These are phyloP conservation scores for Lophotriccus pileatus DNA, from an alignment of 2,797 vertebrate species.

Conservation along the genomic window DNA sequence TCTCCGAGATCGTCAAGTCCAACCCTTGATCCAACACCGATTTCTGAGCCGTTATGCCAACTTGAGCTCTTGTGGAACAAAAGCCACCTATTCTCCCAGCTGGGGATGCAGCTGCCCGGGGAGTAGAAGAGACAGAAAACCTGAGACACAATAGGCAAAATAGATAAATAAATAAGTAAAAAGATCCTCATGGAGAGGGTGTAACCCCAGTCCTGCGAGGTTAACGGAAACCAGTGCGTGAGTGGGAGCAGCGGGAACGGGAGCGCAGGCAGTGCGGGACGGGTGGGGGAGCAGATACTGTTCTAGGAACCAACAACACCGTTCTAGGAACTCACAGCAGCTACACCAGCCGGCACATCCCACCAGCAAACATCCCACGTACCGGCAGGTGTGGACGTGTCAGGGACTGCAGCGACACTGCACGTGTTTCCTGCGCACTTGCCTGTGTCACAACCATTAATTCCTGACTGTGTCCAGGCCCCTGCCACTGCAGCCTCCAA, in stretches of 20 bases:
- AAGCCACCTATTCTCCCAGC: background rate
- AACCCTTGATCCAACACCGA: too few relatives aligned
- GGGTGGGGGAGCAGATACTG: background rate
- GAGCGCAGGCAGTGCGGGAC: fast-evolving
- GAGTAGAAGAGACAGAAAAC: background rate
- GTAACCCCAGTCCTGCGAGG: background rate
- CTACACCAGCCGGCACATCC: fast-evolving
- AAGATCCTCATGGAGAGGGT: background rate
- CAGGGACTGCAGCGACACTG: background rate
- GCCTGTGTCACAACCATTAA: too few relatives aligned
- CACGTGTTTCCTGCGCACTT: background rate
- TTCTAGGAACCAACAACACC: background rate
- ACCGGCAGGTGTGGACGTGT: fast-evolving
- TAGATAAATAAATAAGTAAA: too few relatives aligned
- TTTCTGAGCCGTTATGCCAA: background rate
- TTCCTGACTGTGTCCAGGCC: too few relatives aligned
- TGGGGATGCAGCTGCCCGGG: background rate
- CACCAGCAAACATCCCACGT: background rate
- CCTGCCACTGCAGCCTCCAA: too few relatives aligned
- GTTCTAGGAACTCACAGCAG: background rate
- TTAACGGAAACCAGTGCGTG: background rate
- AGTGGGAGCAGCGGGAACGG: background rate
- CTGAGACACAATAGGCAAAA: background rate
- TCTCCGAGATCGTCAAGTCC: too few relatives aligned
- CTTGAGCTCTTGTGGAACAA: background rate